phyloP scores from a whole-genome alignment of 2,113 vertebrate species.

The Scomber scombrus region DNA sequence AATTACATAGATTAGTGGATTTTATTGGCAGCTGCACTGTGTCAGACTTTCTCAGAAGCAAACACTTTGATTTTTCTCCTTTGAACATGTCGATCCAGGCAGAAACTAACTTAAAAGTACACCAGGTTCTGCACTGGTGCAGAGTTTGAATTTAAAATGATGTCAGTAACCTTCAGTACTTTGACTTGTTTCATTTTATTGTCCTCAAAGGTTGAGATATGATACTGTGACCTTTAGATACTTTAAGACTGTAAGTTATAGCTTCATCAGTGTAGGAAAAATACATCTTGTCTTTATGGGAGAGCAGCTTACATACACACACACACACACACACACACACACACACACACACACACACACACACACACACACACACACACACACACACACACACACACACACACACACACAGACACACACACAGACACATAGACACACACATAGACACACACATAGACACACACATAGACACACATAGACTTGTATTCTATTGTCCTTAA shows the following conservation, averaged over 20 bases:
- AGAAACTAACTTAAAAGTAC: slow-evolving; percentile 16
- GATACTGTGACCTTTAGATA: not conserved
- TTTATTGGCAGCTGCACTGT: slow-evolving; percentile 27
- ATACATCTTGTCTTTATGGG: not conserved
- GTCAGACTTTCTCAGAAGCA: slow-evolving; percentile 34
- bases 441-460: too few relatives aligned
- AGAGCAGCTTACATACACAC: not conserved
- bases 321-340: too few relatives aligned
- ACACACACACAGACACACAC: too few relatives aligned
- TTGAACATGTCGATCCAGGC: slow-evolving; percentile 42
- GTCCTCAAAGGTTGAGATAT: not conserved
- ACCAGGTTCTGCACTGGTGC: not conserved
- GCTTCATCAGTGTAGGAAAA: not conserved
- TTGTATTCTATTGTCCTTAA: slow-evolving; percentile 72
- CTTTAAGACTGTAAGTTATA: not conserved
- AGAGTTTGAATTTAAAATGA: slow-evolving; percentile 19
- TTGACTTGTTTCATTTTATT: not conserved
- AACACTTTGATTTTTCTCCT: slow-evolving; percentile 62
- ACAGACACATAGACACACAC: too few relatives aligned
- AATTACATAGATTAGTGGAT: slow-evolving; percentile 34
- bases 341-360: too few relatives aligned
- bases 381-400: too few relatives aligned
- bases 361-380: too few relatives aligned
- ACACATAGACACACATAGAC: too few relatives aligned
- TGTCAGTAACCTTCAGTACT: not conserved